These are phyloP conservation scores for Nycticryphes semicollaris DNA, from an alignment of 2,113 vertebrate genomes.

Conservation along the genomic window DNA sequence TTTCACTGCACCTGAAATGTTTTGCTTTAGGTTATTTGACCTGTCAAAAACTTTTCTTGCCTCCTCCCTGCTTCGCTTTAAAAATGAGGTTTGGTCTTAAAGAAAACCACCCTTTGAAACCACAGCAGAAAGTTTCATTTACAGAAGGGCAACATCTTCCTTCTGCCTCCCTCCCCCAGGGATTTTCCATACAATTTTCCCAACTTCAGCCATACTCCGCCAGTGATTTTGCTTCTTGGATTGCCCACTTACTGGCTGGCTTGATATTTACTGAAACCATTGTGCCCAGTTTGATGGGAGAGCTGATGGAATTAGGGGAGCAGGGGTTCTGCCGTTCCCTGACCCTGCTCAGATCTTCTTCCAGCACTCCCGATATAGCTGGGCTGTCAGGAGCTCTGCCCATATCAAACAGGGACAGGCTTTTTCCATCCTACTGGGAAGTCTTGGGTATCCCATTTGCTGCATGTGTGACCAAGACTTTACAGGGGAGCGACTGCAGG, in stretches of 20 bases:
- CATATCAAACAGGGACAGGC: neutral
- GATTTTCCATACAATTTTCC: neutral
- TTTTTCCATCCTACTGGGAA: neutral
- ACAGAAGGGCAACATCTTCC: neutral
- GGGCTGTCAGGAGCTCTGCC: neutral
- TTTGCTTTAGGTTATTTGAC: neutral
- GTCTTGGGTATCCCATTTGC: neutral
- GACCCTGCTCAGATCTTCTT: neutral
- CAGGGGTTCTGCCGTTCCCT: neutral
- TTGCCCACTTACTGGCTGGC: neutral
- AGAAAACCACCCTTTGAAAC: neutral
- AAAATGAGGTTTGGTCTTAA: neutral
- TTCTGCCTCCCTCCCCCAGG: neutral
- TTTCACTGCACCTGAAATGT: neutral
- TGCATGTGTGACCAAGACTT: neutral
- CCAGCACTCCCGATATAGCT: fast-evolving
- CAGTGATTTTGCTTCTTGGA: neutral
- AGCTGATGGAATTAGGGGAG: neutral
- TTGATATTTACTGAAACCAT: neutral
- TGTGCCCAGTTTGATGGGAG: neutral
- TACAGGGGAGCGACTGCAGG: neutral
- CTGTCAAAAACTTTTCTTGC: neutral
- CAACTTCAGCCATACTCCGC: neutral
- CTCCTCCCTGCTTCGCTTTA: neutral
- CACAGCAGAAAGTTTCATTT: neutral